phyloP scores from a whole-genome alignment of 2,113 vertebrate species.

The Clarias magur region DNA sequence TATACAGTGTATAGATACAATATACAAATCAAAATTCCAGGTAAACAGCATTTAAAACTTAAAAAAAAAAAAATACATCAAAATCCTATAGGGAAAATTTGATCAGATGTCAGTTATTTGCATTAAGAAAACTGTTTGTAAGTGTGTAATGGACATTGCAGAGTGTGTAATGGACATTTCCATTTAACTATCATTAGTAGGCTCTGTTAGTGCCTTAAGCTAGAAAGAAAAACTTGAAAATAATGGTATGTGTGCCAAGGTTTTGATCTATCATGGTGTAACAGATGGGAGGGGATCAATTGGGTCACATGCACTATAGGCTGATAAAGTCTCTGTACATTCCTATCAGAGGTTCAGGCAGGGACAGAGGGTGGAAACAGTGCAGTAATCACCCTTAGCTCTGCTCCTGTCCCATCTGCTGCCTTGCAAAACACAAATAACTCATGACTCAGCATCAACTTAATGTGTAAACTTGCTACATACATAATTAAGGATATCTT shows the following conservation, averaged over 20 bases:
- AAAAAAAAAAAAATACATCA: background rate
- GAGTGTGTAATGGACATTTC: background rate
- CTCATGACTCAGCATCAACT: constrained; percentile 27
- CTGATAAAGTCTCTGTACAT: constrained; percentile 43
- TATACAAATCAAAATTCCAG: background rate
- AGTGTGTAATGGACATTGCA: background rate
- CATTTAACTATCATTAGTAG: background rate
- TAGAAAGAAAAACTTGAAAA: background rate
- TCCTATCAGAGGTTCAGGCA: constrained; percentile 54
- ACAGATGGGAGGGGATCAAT: constrained; percentile 35
- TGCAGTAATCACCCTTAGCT: constrained; percentile 41
- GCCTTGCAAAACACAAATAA: background rate
- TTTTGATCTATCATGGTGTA: constrained; percentile 15
- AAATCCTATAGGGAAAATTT: background rate
- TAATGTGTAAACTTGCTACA: background rate
- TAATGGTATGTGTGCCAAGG: background rate
- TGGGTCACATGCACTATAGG: background rate
- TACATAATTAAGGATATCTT: background rate
- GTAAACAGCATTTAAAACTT: background rate
- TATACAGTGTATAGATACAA: background rate
- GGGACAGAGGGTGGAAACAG: constrained; percentile 24
- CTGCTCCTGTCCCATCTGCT: constrained; percentile 3
- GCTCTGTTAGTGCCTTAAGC: background rate
- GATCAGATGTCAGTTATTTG: background rate
- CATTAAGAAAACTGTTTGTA: background rate